Conservation (phyloP, 2,797 vertebrate species). For the Pygocentrus nattereri region DNA sequence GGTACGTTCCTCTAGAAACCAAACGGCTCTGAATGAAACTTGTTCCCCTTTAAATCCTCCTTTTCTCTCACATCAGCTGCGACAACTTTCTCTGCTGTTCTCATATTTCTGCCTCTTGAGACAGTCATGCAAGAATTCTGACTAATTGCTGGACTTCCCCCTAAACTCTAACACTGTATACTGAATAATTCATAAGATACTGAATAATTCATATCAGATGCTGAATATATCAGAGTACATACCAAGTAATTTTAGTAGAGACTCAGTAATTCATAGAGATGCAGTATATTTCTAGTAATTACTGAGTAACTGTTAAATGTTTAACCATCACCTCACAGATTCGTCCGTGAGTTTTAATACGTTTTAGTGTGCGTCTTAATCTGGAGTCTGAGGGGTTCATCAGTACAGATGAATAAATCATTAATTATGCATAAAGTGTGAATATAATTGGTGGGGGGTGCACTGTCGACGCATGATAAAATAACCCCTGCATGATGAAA, state of each 20-base stretch:
- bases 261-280: background rate
- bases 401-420: constrained; percentile 59
- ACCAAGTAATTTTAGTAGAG: background rate
- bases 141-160: no score
- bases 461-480: constrained; percentile 60
- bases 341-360: no score
- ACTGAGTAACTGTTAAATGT: background rate
- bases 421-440: constrained; percentile 68
- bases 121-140: no score
- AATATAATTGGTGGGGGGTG: constrained; percentile 60
- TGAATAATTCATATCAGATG: background rate
- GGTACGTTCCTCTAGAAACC: no score
- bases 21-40: no score
- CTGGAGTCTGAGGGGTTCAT: constrained; percentile 62
- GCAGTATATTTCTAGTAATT: background rate
- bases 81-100: no score
- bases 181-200: background rate
- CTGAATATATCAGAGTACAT: background rate
- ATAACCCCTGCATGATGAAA: constrained; percentile 71
- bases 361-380: no score
- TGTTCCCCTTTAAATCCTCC: no score
- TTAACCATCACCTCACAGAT: no score
- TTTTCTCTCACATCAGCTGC: no score
- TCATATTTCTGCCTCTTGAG: no score
- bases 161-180: no score